Conservation (phyloP, 2,113 vertebrate species). For the Salvelinus sp. region DNA sequence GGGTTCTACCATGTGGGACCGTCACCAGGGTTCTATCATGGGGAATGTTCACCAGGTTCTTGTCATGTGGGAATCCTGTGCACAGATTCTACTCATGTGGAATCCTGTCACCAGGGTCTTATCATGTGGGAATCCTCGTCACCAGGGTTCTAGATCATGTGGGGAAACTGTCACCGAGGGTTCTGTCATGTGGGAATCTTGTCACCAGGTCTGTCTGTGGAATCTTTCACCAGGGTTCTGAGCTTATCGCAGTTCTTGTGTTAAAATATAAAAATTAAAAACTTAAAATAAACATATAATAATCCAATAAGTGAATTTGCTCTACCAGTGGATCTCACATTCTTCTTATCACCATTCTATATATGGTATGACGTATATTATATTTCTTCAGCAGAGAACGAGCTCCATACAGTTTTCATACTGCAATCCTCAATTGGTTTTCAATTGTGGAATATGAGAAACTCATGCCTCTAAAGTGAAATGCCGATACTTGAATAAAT, state of each 20-base stretch:
- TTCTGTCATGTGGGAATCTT: constrained; percentile 23
- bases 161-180: constrained; percentile 59
- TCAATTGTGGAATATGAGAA: background rate
- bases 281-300: constrained; percentile 48
- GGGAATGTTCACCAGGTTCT: no score
- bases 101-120: constrained; percentile 61
- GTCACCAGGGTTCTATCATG: no score
- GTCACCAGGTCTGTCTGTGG: constrained; percentile 21
- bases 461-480: background rate
- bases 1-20: no score
- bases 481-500: background rate
- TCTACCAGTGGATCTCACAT: constrained; percentile 58
- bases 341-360: no score
- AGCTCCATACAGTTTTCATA: background rate
- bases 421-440: background rate
- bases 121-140: background rate
- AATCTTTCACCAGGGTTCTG: constrained; percentile 60
- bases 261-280: constrained; percentile 82
- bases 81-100: constrained; percentile 56
- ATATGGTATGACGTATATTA: background rate
- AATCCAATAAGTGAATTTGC: constrained; percentile 81
- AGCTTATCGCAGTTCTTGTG: no score
- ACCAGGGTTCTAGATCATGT: constrained; percentile 19
- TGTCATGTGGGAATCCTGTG: constrained; percentile 49
- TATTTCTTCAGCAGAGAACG: background rate